Evolutionary conservation across 2,888 invertebrate species (phyloP).

Genomic region (Tipula unca): DNA sequence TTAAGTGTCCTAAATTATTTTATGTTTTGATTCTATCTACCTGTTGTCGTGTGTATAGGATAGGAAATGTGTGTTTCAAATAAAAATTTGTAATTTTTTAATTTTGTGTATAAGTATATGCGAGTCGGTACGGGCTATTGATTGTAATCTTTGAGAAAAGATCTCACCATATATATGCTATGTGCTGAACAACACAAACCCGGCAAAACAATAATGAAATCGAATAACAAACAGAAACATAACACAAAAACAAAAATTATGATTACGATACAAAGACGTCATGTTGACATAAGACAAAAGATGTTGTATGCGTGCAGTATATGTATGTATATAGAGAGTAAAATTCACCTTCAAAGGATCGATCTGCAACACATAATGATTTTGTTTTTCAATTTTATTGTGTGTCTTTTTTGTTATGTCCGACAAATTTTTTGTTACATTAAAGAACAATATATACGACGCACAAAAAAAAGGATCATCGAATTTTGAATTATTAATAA

Average conservation of each 20-base stretch:
- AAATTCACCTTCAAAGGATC: not conserved
- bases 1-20: not conserved
- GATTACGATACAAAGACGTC: not conserved
- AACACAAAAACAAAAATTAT: not conserved
- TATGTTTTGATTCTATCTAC: not conserved
- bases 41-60: not conserved
- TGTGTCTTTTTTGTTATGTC: not conserved
- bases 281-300: slow-evolving; percentile 1
- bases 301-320: not conserved
- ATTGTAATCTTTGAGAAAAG: not conserved
- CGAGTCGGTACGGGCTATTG: not conserved
- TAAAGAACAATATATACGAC: not conserved
- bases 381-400: slow-evolving; percentile 3
- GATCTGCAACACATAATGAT: not conserved
- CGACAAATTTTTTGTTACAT: not conserved
- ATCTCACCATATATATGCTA: not conserved
- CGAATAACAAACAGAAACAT: not conserved
- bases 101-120: not conserved
- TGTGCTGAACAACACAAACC: not conserved
- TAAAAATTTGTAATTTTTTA: not conserved
- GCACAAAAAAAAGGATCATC: not conserved
- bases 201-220: not conserved
- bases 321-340: too few relatives aligned
- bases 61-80: too few relatives aligned
- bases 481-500: not conserved